Conservation (phyloP, 2,113 vertebrate genomes). For the Periophthalmodon schlosseri region DNA sequence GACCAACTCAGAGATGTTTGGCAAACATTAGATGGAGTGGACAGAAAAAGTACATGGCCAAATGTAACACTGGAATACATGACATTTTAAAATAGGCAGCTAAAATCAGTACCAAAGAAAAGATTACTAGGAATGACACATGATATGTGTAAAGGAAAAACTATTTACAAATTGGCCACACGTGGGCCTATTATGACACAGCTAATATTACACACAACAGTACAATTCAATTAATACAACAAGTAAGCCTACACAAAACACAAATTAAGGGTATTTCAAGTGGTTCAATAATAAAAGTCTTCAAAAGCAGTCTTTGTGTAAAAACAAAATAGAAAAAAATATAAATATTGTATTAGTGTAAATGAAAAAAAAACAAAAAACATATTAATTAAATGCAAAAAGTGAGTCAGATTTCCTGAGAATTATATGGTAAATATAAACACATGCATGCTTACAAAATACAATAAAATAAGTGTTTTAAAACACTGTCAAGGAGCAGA, state of each 20-base stretch:
- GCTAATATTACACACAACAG: constrained; percentile 6
- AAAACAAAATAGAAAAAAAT: neutral
- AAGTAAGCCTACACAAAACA: constrained; percentile 16
- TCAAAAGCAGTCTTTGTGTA: neutral
- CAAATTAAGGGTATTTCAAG: neutral
- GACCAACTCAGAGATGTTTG: constrained; percentile 2
- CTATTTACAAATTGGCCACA: constrained; percentile 10
- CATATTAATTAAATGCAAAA: neutral
- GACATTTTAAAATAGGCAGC: neutral
- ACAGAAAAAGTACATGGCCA: neutral
- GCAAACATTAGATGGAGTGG: neutral
- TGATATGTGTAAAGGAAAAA: neutral
- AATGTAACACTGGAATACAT: neutral
- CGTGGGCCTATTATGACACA: constrained; percentile 11
- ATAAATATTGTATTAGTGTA: neutral
- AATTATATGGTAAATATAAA: neutral
- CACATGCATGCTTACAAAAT: neutral
- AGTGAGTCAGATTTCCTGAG: constrained; percentile 2
- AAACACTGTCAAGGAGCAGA: constrained; percentile 21
- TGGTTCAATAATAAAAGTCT: neutral
- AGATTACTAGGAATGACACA: neutral
- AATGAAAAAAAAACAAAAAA: neutral
- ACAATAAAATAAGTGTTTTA: constrained; percentile 20
- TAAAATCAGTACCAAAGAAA: constrained; percentile 12
- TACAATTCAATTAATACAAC: constrained; percentile 14